Percentiles rank a stretch among this genome's conserved stretches.
phyloP scores from a whole-genome alignment of 2,888 invertebrate species.

The Acholoe squamosa region DNA sequence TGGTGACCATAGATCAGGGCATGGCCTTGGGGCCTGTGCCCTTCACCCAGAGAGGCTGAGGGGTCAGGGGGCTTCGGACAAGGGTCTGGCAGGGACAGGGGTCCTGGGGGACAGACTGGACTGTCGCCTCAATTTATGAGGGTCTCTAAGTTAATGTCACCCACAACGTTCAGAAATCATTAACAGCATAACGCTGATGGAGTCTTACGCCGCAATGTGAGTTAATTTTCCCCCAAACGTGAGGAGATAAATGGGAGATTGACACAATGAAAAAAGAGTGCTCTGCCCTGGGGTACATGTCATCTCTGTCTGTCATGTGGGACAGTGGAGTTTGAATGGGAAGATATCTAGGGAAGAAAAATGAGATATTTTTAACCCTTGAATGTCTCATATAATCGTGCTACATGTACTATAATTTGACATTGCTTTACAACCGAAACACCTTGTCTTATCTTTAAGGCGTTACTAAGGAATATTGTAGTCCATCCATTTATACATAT shows the following conservation, averaged over 20 bases:
- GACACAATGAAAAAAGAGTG: too few species aligned
- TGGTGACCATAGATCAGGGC: conserved; percentile 40
- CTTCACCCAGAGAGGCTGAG: conserved; percentile 8
- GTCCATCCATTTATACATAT: too few species aligned
- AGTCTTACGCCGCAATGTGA: conserved; percentile 18
- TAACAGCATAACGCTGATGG: conserved; percentile 25
- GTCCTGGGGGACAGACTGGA: background rate
- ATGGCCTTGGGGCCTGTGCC: background rate
- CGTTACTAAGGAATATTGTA: too few species aligned
- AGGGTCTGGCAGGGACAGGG: background rate
- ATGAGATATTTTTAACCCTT: too few species aligned
- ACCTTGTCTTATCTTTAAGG: too few species aligned
- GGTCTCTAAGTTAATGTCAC: conserved; percentile 49
- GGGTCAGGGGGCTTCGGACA: conserved; percentile 38
- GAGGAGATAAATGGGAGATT: conserved; percentile 6
- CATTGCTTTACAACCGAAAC: too few species aligned
- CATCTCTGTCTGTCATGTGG: too few species aligned
- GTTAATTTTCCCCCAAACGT: background rate
- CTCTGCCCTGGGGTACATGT: too few species aligned
- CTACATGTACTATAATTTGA: too few species aligned
- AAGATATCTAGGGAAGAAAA: too few species aligned
- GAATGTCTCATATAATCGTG: too few species aligned
- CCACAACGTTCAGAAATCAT: conserved; percentile 54
- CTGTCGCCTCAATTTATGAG: conserved; percentile 48
- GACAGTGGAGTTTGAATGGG: too few species aligned